Conservation (phyloP, 2,888 invertebrate genomes). For the Idaea dimidiata region DNA sequence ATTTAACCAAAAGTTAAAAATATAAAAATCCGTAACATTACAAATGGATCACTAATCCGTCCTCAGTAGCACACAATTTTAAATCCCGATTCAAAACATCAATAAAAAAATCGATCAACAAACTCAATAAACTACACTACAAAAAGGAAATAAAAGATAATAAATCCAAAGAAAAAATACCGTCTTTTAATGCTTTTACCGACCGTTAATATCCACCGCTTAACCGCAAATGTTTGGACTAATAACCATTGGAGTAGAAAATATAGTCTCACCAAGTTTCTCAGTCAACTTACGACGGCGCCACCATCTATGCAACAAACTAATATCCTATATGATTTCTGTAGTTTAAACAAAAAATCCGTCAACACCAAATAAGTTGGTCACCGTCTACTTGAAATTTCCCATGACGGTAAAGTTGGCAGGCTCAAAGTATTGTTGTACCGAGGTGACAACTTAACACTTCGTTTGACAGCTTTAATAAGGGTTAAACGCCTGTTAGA, state of each 20-base stretch:
- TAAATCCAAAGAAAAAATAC: background rate
- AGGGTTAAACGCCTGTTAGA: background rate
- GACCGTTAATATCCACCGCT: background rate
- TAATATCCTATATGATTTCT: background rate
- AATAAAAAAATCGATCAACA: background rate
- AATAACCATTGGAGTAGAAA: background rate
- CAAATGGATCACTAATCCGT: background rate
- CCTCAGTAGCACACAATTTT: background rate
- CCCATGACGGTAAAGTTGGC: background rate
- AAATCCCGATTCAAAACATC: background rate
- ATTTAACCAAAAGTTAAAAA: no score
- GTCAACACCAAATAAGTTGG: background rate
- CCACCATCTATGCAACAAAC: background rate
- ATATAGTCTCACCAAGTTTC: background rate
- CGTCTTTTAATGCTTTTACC: background rate
- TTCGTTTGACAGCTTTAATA: conserved; percentile 4
- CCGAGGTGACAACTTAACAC: conserved; percentile 5
- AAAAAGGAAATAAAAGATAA: background rate
- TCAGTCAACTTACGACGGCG: background rate
- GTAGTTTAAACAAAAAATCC: background rate
- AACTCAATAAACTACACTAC: background rate
- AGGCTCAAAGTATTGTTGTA: background rate
- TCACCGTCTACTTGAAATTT: background rate
- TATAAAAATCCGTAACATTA: background rate
- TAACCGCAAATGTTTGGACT: conserved; percentile 1